A percentile compares a stretch with the other conserved stretches of the same genome.
phyloP scores from a whole-genome alignment of 1,140 invertebrate genomes.

The Babylonia areolata region DNA sequence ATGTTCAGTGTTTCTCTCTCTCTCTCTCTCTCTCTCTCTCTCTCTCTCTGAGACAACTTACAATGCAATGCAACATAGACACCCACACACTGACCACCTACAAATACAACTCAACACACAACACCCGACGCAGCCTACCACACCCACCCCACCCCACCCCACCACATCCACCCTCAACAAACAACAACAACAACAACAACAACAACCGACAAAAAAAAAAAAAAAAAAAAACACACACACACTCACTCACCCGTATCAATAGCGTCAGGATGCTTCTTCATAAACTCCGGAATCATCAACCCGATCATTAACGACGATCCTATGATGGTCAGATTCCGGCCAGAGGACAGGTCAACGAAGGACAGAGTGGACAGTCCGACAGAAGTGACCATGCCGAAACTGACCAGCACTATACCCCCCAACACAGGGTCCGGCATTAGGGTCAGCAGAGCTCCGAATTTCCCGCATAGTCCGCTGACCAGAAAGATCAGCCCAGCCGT shows the following conservation, averaged over 20 bases:
- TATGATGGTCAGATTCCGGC: slow-evolving; percentile 75
- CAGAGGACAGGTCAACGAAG: slow-evolving; percentile 73
- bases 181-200: too few relatives aligned
- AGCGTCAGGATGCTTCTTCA: slow-evolving; percentile 78
- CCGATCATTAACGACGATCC: slow-evolving; percentile 75
- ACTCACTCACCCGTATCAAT: slow-evolving; percentile 81
- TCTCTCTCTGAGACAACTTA: too few relatives aligned
- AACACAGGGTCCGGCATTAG: slow-evolving; percentile 91
- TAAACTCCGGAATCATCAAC: slow-evolving; percentile 80
- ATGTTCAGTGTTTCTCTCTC: too few relatives aligned
- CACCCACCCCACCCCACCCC: too few relatives aligned
- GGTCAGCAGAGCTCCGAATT: slow-evolving; percentile 88
- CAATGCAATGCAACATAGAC: too few relatives aligned
- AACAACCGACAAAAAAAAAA: too few relatives aligned
- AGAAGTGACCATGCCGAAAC: slow-evolving; percentile 75
- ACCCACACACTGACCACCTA: too few relatives aligned
- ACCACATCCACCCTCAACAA: too few relatives aligned
- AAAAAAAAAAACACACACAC: too few relatives aligned
- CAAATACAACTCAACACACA: too few relatives aligned
- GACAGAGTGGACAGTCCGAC: slow-evolving; percentile 69
- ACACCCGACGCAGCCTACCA: too few relatives aligned
- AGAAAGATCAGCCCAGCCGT: slow-evolving; percentile 88
- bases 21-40: too few relatives aligned
- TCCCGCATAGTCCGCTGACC: slow-evolving; percentile 81
- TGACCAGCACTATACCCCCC: slow-evolving; percentile 77